phyloP scores from a whole-genome alignment of 1,140 invertebrate genomes.

The Aphis gossypii region DNA sequence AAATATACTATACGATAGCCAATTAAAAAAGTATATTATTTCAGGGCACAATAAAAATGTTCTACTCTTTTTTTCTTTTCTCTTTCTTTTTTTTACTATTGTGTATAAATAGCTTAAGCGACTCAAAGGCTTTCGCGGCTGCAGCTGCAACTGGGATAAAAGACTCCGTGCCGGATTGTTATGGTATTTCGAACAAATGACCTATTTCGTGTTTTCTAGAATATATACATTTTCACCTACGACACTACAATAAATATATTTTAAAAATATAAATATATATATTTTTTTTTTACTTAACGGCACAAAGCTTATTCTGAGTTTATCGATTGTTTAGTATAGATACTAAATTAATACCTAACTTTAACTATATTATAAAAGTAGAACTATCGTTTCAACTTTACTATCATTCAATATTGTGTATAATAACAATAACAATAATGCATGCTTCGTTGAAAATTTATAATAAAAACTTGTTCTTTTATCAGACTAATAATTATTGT shows the following conservation, averaged over 20 bases:
- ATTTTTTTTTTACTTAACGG: too few species aligned
- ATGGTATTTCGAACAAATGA: conserved; percentile 9
- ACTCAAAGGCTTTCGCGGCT: neutral
- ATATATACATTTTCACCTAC: neutral
- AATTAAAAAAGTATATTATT: conserved; percentile 42
- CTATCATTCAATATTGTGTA: neutral
- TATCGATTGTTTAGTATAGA: too few species aligned
- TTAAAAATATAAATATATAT: too few species aligned
- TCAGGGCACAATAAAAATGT: conserved; percentile 1
- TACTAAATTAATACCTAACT: neutral
- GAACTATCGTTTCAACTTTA: neutral
- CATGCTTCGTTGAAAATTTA: neutral
- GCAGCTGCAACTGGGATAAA: neutral
- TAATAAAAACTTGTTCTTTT: neutral
- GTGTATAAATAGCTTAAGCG: neutral
- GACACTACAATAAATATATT: neutral
- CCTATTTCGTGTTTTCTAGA: neutral
- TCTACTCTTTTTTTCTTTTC: neutral
- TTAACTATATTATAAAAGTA: neutral
- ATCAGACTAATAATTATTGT: neutral
- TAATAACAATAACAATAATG: neutral
- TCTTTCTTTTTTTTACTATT: neutral
- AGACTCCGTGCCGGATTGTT: neutral
- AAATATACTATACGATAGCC: neutral
- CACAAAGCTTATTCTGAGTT: neutral